A percentile compares a stretch with the other conserved stretches of the same genome.
Evolutionary conservation across 1,140 invertebrate genomes (phyloP).

Genomic region (Zaprionus inermis): DNA sequence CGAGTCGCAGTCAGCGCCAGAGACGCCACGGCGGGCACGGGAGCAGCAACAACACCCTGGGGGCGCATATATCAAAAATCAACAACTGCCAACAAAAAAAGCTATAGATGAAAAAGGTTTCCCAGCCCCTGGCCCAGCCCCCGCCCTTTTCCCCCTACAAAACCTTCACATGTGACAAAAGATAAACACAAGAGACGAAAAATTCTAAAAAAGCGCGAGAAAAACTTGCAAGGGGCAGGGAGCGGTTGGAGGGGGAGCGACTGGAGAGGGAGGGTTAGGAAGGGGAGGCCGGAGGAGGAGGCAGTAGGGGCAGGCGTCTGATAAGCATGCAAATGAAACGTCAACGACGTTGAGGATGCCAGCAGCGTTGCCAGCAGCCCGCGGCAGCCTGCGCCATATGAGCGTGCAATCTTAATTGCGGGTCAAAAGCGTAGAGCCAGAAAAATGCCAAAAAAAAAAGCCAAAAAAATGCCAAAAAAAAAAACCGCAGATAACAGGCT

Average conservation of each 20-base stretch:
- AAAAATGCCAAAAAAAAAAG: constrained; percentile 24
- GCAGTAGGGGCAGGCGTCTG: constrained; percentile 35
- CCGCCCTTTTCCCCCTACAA: neutral
- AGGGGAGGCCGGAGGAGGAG: too few relatives aligned
- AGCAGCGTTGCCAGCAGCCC: constrained; percentile 21
- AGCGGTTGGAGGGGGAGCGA: too few relatives aligned
- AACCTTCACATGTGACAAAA: constrained; percentile 72
- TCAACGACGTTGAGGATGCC: constrained; percentile 25
- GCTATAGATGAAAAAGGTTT: constrained; percentile 27
- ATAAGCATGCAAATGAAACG: constrained; percentile 81
- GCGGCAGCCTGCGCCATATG: constrained; percentile 13
- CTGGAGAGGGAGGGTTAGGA: too few relatives aligned
- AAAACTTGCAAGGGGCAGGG: constrained; percentile 71
- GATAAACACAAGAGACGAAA: constrained; percentile 74
- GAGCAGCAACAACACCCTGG: constrained; percentile 60
- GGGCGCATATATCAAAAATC: constrained; percentile 79
- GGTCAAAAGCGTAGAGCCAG: constrained; percentile 57
- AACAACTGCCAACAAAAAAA: constrained; percentile 62
- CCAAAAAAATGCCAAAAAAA: constrained; percentile 50
- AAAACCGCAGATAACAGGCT: constrained; percentile 7
- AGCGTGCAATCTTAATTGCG: constrained; percentile 73
- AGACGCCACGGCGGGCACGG: constrained; percentile 34
- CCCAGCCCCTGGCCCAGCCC: constrained; percentile 2
- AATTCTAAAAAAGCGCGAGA: constrained; percentile 49
- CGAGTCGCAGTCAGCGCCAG: constrained; percentile 39